Base-by-base conservation (phyloP, 2,797 vertebrate species). In the Sylvilagus floridanus region DNA sequence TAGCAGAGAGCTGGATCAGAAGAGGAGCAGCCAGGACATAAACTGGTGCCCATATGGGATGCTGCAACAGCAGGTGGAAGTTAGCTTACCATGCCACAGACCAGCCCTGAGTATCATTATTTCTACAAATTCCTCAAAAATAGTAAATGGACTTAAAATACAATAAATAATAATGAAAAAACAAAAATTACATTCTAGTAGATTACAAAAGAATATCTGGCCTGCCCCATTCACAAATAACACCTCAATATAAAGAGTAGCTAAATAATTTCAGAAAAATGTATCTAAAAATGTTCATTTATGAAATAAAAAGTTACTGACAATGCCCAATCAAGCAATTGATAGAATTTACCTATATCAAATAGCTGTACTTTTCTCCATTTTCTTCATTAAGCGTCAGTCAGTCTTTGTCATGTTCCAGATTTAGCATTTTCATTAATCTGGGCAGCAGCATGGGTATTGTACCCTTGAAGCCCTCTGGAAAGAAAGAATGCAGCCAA, bases 391-490 rank as follows among this genome's bases (percentile, higher is more conserved):
- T 60, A 66, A 57, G 71, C 66, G 32, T 26, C 47, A 82, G 83
- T 87, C 52, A 79, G 32, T 79, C 71, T 87, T 82, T 79, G 13
- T 83, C 35, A 50, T 54, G 75, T 85, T 75, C 24, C 83, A 35
- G 73, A 85, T 66, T 92, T 92, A 76, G 76, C 65, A 37, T 16
- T 65, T 85, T 87, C 35, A 84, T 87, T 83, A 84, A 84, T 75
- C 50, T 93, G 84, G 86, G 57, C 77, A 93, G 63, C 69, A 77
- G 16, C 28, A 24, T 52, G 19, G 50, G 73, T 17, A 93, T 72
- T 84, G 28, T 73, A 68, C 82, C 69, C 30, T 73, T 10, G 42
- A 90, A 81, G 7, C 50, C 32, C 17, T 85, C 60, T 84, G n/a
- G 37, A 19, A 75, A 37, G 28, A 65, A 81, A 60, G 54, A 66